Evolutionary conservation across 2,888 invertebrate species (phyloP).

Genomic region (Melikaiella ostensackeni): DNA sequence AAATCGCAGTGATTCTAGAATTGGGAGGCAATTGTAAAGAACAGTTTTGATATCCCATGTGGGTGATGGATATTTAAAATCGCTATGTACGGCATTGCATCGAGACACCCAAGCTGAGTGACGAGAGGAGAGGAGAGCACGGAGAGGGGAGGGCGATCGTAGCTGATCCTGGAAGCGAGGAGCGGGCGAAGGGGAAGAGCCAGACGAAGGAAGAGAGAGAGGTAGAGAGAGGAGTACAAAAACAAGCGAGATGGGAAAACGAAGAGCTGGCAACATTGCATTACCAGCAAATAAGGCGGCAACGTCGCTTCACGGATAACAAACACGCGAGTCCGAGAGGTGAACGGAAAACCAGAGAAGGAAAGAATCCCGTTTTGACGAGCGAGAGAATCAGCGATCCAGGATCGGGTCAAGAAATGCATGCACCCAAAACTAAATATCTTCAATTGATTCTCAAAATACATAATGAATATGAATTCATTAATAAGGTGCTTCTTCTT

Average conservation of each 20-base stretch:
- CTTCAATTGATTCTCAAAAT: too few relatives aligned
- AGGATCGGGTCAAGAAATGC: constrained; percentile 29
- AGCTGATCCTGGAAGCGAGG: constrained; percentile 45
- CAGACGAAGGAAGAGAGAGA: constrained; percentile 43
- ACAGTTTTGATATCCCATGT: constrained; percentile 50
- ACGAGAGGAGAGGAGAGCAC: constrained; percentile 51
- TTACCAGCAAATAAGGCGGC: constrained; percentile 56
- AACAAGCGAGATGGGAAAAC: constrained; percentile 49
- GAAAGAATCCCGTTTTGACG: constrained; percentile 75
- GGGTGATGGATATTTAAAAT: constrained; percentile 38
- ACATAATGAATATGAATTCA: too few relatives aligned
- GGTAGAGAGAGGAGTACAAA: constrained; percentile 47
- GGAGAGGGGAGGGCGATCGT: constrained; percentile 49
- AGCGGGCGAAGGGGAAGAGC: constrained; percentile 43
- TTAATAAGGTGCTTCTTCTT: too few relatives aligned
- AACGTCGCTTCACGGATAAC: constrained; percentile 71
- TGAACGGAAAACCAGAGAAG: constrained; percentile 72
- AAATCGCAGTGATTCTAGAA: background rate
- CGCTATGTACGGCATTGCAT: constrained; percentile 62
- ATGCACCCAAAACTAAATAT: background rate
- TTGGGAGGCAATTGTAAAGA: background rate
- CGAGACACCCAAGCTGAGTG: constrained; percentile 62
- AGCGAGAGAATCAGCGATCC: constrained; percentile 40
- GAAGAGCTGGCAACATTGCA: constrained; percentile 61
- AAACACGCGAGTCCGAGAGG: constrained; percentile 64